Percentiles rank a stretch among this genome's conserved stretches.
These are phyloP conservation scores for Tachysurus vachellii DNA, from an alignment of 2,113 vertebrate species.

Conservation along the genomic window DNA sequence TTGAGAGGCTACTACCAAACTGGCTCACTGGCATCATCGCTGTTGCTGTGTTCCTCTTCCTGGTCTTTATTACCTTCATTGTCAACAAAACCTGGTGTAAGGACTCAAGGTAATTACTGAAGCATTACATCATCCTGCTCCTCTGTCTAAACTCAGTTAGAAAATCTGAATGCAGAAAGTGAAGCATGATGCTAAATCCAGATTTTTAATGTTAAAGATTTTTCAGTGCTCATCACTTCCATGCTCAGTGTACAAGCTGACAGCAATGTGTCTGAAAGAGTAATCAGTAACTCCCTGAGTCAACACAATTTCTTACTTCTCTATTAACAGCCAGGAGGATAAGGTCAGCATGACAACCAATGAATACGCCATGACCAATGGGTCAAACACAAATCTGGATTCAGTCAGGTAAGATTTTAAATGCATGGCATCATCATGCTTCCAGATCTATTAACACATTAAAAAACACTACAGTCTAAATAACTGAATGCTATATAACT, in stretches of 20 bases:
- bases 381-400: constrained; percentile 30
- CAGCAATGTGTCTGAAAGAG: background rate
- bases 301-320: background rate
- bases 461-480: background rate
- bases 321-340: constrained; percentile 26
- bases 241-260: background rate
- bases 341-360: background rate
- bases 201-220: background rate
- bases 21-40: constrained; percentile 84
- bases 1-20: constrained; percentile 59
- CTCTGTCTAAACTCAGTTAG: background rate
- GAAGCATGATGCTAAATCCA: background rate
- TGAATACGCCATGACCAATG: constrained; percentile 49
- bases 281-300: constrained; percentile 2
- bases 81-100: constrained; percentile 81
- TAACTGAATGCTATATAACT: background rate
- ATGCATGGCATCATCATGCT: background rate
- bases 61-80: constrained; percentile 72
- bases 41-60: constrained; percentile 74
- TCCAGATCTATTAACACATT: background rate
- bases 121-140: background rate
- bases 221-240: background rate
- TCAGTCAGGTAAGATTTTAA: constrained; percentile 43
- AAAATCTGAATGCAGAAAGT: background rate
- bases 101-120: constrained; percentile 63